Base-by-base conservation (phyloP, 2,888 invertebrate genomes). In the Rhorus exstirpatorius region DNA sequence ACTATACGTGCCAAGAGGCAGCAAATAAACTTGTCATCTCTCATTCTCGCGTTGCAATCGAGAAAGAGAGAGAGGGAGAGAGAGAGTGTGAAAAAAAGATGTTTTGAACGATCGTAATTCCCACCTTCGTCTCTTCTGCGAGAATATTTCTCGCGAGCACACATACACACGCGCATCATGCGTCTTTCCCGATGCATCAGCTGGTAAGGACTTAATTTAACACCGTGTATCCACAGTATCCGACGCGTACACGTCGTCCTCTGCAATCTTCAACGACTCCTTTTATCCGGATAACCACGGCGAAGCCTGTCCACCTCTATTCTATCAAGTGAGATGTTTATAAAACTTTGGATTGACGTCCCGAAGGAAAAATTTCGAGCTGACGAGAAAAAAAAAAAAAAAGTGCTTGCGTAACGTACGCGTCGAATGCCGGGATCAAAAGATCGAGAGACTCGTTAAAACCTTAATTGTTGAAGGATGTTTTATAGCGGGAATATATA, bases 11-110 rank as follows among this genome's bases (percentile, higher is more conserved):
- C 51, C 58, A 61, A 72, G 71, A 72, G 21, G 79, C 65, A 41
- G 79, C 72, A 70, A 75, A 82, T 82, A 82, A 82, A 82, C 81
- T 82, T 82, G 81, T 82, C 81, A 78, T 82, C 81, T 74, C 68
- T 74, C 51, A 63, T 75, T 68, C 58, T 77, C 61, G 21, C 81
- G 79, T 78, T 55, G 41, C 71, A 60, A 71, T 60, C 78, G 61
- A 55, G 17, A 41, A 8, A 24, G 70, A 61, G 71, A 70, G 63
- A 67, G 53, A 83, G 19, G 19, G 55, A 24, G 61, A 67, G 49
- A 60, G 63, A 74, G 12, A 78, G 24, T 14, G 55, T 6, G 38
- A 26, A 35, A 38, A 38, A 51, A 46, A 60, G 35, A 44, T 46
- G 60, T 60, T 65, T 38, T 41, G 60, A 72, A 60, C 74, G 68